Conservation (phyloP, 2,888 invertebrate genomes). For the Rotaria magnacalcarata region DNA sequence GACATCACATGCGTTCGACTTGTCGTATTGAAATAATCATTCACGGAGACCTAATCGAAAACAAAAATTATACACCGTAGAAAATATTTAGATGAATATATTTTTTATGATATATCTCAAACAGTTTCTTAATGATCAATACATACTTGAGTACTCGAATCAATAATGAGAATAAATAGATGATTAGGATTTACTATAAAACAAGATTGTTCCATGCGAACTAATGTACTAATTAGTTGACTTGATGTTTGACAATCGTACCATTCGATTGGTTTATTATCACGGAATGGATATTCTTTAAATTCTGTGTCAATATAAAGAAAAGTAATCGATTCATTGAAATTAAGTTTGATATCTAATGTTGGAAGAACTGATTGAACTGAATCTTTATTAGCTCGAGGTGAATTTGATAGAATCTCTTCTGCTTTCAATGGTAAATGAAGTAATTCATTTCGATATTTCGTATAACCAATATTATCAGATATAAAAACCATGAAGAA, state of each 20-base stretch:
- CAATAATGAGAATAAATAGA: not conserved
- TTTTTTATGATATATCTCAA: not conserved
- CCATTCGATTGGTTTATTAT: not conserved
- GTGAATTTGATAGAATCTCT: not conserved
- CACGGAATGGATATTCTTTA: not conserved
- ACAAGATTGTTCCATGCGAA: not conserved
- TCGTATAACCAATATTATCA: not conserved
- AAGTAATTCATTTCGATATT: not conserved
- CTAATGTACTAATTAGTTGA: not conserved
- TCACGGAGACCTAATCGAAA: not conserved
- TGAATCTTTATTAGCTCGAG: not conserved
- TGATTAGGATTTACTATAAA: not conserved
- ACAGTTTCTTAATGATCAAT: not conserved
- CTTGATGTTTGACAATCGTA: not conserved
- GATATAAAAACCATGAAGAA: not conserved
- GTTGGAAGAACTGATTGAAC: not conserved
- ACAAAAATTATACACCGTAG: too few relatives aligned
- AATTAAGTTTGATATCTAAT: not conserved
- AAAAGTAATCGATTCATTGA: not conserved
- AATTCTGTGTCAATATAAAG: not conserved
- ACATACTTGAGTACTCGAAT: slow-evolving; percentile 1
- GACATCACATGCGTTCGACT: not conserved
- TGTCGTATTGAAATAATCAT: not conserved
- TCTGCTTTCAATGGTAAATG: not conserved
- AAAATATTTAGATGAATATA: too few relatives aligned